A percentile compares a stretch with the other conserved stretches of the same genome.
These are phyloP conservation scores for Branchellion lobata DNA, from an alignment of 2,888 invertebrate species.

Conservation along the genomic window DNA sequence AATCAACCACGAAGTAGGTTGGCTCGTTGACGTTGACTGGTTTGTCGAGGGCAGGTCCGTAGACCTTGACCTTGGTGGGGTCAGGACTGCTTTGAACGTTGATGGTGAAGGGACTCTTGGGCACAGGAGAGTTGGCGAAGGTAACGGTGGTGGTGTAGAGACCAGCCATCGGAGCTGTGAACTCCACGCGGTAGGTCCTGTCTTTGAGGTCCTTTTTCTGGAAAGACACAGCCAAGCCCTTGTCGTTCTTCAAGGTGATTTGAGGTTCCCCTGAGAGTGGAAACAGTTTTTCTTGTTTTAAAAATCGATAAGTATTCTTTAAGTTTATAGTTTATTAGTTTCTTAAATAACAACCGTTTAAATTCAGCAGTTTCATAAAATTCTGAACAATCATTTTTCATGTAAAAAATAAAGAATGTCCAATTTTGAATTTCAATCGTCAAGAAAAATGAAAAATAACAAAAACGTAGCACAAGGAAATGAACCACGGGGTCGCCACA, in stretches of 20 bases:
- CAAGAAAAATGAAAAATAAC: no score
- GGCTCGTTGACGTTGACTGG: conserved; percentile 75
- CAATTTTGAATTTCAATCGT: no score
- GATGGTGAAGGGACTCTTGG: conserved; percentile 43
- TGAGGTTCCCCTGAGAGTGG: conserved; percentile 44
- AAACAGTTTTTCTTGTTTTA: no score
- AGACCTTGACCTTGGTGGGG: conserved; percentile 40
- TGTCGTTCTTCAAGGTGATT: conserved; percentile 42
- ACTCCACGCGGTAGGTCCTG: conserved; percentile 70
- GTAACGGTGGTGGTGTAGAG: conserved; percentile 38
- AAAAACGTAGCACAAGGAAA: no score
- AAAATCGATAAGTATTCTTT: no score
- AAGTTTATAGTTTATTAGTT: no score
- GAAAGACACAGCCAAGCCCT: conserved; percentile 31
- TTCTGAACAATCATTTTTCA: no score
- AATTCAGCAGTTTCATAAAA: no score
- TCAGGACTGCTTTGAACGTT: conserved; percentile 35
- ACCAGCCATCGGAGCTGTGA: conserved; percentile 40
- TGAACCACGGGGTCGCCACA: no score
- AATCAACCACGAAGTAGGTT: conserved; percentile 82
- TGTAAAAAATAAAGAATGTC: no score
- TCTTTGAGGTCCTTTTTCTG: conserved; percentile 64
- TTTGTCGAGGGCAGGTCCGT: conserved; percentile 69
- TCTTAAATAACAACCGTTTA: no score
- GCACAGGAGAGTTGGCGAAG: conserved; percentile 38